Base-by-base conservation (phyloP, 2,113 vertebrate species). In the Monarcha castaneiventris region DNA sequence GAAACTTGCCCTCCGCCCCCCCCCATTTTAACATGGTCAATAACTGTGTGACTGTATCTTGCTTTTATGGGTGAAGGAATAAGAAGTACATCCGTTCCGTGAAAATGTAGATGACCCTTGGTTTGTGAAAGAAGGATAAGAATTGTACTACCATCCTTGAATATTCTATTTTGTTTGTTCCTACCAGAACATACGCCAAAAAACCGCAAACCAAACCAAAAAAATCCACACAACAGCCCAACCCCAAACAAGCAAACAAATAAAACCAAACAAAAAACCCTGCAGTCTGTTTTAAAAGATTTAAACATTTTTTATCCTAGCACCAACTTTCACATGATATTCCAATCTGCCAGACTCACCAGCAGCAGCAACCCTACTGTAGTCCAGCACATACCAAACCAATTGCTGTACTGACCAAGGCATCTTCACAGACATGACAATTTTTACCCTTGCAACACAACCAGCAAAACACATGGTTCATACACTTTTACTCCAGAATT, bases 181-280 rank as follows among this genome's bases (percentile, higher is more conserved):
- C 30, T 86, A 58, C 22, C 8, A 66, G 23, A 84, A 74, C 11
- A 23, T 33, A 35, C 9, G 58, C 4, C 17, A 54, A 54, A 46
- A 74, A n/a, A 5, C 0, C 10, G 41, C 39, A 77, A 68, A 52
- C 12, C 11, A 52, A 81, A 37, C 6, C 3, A 79, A 51, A 59
- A 32, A 14, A 25, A 9, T 16, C 13, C 23, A 43, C 16, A 30
- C 13, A 71, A 17, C 6, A 2, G 2, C 3, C 5, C 18, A 2
- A 3, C 5, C 6, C 5, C 25, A 82, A 35, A 25, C 19, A 89
- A 67, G 16, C 10, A 67, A 54, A 7, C 25, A 61, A 52, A 39
- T 5, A 41, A 68, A 83, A 25, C 16, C 7, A 69, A 75, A 23
- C 4, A 37, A 51, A 52, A 25, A 5, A 3, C 2, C 25, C 9